A percentile compares a stretch with the other conserved stretches of the same genome.
Evolutionary conservation across 2,888 invertebrate species (phyloP).

Genomic region (Spilarctia lutea): DNA sequence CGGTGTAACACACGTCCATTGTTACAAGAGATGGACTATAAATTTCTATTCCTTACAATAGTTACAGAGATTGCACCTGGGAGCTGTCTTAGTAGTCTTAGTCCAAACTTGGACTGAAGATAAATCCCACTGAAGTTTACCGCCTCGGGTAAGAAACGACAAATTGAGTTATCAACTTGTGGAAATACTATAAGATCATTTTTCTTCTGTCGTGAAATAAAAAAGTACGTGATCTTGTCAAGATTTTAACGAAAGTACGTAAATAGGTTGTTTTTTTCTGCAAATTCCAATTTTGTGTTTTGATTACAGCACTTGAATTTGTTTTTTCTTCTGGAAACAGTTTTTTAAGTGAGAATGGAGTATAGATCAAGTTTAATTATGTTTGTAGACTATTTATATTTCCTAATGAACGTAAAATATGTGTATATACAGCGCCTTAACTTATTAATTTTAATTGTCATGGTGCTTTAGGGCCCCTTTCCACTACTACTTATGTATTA

Average conservation of each 20-base stretch:
- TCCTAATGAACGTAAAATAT: not conserved
- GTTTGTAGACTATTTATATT: not conserved
- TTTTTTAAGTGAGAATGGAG: not conserved
- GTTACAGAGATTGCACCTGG: constrained; percentile 81
- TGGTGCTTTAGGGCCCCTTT: too few species aligned
- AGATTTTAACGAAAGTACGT: constrained; percentile 26
- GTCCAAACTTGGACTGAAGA: constrained; percentile 71
- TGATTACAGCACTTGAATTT: constrained; percentile 11
- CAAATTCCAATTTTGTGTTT: not conserved
- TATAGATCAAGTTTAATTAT: not conserved
- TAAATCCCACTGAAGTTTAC: constrained; percentile 71
- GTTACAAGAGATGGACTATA: constrained; percentile 70
- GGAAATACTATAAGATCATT: constrained; percentile 58
- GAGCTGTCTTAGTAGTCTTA: constrained; percentile 75
- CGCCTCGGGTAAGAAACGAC: constrained; percentile 61
- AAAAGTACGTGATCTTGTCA: constrained; percentile 40
- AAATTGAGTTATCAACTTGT: constrained; percentile 74
- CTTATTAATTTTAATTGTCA: too few species aligned
- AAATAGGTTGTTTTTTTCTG: constrained; percentile 20
- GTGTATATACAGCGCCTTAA: too few species aligned
- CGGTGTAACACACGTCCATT: constrained; percentile 57
- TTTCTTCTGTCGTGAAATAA: constrained; percentile 54
- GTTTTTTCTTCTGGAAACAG: not conserved
- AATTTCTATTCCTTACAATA: constrained; percentile 81
- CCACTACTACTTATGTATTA: not conserved